Evolutionary conservation across 1,140 invertebrate genomes (phyloP).

Genomic region (Drosophila sturtevanti): DNA sequence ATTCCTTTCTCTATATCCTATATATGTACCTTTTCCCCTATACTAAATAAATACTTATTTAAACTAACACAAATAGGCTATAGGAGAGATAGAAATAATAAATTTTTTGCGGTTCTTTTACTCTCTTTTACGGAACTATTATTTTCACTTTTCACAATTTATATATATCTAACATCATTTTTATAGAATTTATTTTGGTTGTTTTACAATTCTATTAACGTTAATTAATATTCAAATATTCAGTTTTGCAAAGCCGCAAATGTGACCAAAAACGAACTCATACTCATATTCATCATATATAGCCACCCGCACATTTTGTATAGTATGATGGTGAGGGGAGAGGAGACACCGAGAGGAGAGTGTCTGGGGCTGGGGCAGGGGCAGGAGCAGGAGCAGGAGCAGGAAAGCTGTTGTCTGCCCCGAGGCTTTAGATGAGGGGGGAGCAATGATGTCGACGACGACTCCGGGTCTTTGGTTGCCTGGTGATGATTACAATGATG

Average conservation of each 20-base stretch:
- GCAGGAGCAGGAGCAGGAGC: not conserved
- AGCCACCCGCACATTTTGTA: not conserved
- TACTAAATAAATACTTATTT: no score
- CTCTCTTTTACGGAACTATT: no score
- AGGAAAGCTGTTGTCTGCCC: slow-evolving; percentile 16
- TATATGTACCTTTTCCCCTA: no score
- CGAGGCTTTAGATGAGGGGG: not conserved
- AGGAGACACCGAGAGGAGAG: not conserved
- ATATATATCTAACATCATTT: not conserved
- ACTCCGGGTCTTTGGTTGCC: slow-evolving; percentile 46
- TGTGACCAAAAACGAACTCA: slow-evolving; percentile 46
- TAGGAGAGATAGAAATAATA: no score
- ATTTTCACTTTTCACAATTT: not conserved
- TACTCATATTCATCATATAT: slow-evolving; percentile 31
- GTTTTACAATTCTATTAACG: slow-evolving; percentile 72
- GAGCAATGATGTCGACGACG: not conserved
- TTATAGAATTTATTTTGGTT: slow-evolving; percentile 3
- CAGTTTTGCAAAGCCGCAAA: slow-evolving; percentile 52
- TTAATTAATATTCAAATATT: slow-evolving; percentile 75
- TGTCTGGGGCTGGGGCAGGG: not conserved
- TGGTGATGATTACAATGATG: slow-evolving; percentile 81
- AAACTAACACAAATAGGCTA: no score
- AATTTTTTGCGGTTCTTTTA: no score
- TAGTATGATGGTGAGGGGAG: no score
- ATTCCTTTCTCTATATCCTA: no score